Conservation (phyloP, 2,113 vertebrate genomes). For the Apteryx mantelli region DNA sequence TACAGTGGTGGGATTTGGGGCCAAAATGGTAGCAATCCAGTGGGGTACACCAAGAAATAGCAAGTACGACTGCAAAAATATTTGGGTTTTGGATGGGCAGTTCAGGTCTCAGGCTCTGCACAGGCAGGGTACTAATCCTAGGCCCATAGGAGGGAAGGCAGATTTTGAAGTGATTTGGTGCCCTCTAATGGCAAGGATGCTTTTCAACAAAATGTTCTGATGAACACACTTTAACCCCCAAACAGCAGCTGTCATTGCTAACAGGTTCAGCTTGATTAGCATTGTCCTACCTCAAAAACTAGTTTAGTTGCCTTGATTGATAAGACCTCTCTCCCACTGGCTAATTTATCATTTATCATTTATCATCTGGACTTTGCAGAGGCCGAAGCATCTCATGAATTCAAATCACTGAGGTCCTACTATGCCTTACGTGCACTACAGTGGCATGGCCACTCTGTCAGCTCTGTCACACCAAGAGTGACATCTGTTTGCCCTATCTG, state of each 20-base stretch:
- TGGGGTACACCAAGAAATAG: neutral
- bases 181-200: slow-evolving; percentile 62
- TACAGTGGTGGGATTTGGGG: neutral
- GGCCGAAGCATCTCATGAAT: neutral
- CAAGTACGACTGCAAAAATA: neutral
- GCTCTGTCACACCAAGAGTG: neutral
- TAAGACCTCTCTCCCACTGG: neutral
- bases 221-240: fast-evolving
- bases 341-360: neutral
- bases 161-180: slow-evolving; percentile 58
- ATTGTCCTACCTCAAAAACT: neutral
- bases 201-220: neutral
- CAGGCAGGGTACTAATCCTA: neutral
- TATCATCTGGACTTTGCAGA: neutral
- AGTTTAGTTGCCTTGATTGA: neutral
- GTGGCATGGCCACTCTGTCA: neutral
- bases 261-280: neutral
- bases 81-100: neutral
- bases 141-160: neutral
- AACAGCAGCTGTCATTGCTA: fast-evolving
- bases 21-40: neutral
- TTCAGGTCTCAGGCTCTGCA: neutral
- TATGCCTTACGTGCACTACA: neutral
- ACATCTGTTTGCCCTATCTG: neutral
- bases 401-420: neutral